A percentile compares a stretch with the other conserved stretches of the same genome.
Conservation (phyloP, 2,888 invertebrate genomes). For the Melanophora roralis region DNA sequence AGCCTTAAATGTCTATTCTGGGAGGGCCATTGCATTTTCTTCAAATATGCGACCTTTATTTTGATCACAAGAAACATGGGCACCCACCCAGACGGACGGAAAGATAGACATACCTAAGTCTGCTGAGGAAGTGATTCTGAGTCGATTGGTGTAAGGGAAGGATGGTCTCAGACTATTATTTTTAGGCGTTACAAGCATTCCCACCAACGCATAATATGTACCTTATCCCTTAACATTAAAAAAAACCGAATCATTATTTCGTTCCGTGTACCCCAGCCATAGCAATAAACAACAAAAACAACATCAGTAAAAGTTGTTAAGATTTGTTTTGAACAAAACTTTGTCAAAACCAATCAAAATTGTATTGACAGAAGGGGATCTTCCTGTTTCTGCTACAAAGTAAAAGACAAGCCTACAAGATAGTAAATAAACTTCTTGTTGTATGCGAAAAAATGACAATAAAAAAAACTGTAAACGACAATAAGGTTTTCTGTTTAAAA, state of each 20-base stretch:
- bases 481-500: neutral
- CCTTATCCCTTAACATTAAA: no score
- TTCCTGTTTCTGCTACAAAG: constrained; percentile 42
- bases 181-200: no score
- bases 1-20: no score
- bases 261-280: constrained; percentile 19
- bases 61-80: no score
- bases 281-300: constrained; percentile 27
- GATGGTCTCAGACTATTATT: no score
- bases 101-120: no score
- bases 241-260: neutral
- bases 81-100: no score
- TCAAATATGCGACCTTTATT: no score
- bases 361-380: constrained; percentile 35
- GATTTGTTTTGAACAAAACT: constrained; percentile 27
- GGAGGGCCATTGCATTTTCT: no score
- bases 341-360: constrained; percentile 59
- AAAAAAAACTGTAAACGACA: constrained; percentile 23
- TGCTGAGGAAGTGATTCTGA: no score
- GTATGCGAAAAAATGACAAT: constrained; percentile 29
- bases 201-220: no score
- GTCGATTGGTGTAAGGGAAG: no score
- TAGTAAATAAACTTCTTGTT: constrained; percentile 34
- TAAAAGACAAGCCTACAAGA: constrained; percentile 47
- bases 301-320: constrained; percentile 41